Conservation (phyloP, 2,797 vertebrate species). For the Syngnathus acus region DNA sequence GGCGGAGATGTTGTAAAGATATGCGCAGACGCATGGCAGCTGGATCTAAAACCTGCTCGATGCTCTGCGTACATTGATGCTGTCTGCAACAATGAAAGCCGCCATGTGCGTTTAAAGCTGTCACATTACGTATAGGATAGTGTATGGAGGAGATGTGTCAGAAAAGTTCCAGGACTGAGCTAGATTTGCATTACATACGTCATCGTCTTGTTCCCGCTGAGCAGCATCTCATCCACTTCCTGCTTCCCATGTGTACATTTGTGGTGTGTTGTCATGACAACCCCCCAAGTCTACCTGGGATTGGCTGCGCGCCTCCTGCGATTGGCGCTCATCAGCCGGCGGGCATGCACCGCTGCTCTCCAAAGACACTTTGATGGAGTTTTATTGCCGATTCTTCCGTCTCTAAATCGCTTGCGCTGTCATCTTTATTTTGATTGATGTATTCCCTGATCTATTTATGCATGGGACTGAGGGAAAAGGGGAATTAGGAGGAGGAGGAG, state of each 20-base stretch:
- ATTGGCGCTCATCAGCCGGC: conserved; percentile 65
- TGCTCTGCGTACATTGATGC: conserved; percentile 43
- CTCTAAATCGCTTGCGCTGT: conserved; percentile 72
- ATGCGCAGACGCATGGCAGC: conserved; percentile 31
- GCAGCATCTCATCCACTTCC: conserved; percentile 39
- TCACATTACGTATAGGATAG: not conserved
- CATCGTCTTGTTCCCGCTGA: not conserved
- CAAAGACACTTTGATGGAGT: conserved; percentile 76
- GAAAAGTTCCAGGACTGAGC: not conserved
- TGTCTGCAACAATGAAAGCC: conserved; percentile 52
- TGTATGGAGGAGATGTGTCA: too few species aligned
- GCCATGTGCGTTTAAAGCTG: conserved; percentile 16
- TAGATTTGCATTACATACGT: not conserved
- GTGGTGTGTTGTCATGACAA: conserved; percentile 70
- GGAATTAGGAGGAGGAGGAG: conserved; percentile 25
- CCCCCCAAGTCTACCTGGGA: conserved; percentile 68
- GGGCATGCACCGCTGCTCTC: conserved; percentile 59
- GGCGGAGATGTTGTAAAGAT: conserved; percentile 45
- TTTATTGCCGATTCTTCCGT: conserved; percentile 71
- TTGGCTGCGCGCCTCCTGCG: conserved; percentile 64
- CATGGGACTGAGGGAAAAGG: conserved; percentile 57
- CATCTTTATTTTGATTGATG: conserved; percentile 80
- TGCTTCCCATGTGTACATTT: conserved; percentile 44
- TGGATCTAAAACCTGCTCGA: conserved; percentile 49
- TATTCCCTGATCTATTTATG: conserved; percentile 78